Percentiles rank a stretch among this genome's conserved stretches.
phyloP scores from a whole-genome alignment of 2,888 invertebrate genomes.

The Athripsodes cinereus region DNA sequence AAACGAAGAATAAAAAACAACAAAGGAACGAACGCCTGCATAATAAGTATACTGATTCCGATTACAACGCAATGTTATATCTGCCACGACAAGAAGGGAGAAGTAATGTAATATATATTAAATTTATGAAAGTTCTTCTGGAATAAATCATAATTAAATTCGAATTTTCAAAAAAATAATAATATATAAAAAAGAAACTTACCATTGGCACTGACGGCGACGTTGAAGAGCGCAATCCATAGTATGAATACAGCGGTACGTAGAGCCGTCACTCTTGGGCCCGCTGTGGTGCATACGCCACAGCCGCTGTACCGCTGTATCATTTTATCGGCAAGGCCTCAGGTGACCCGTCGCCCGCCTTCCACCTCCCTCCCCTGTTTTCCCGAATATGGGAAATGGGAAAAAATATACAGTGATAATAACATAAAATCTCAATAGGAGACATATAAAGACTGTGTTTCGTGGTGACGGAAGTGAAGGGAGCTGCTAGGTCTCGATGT shows the following conservation, averaged over 20 bases:
- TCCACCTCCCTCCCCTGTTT: constrained; percentile 21
- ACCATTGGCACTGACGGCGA: constrained; percentile 23
- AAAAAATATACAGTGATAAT: constrained; percentile 27
- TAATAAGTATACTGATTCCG: too few species aligned
- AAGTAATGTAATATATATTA: background rate
- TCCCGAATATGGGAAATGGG: constrained; percentile 23
- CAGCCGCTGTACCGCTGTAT: constrained; percentile 28
- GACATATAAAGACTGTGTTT: constrained; percentile 17
- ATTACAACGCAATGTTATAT: background rate
- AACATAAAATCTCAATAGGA: constrained; percentile 23
- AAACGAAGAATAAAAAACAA: too few species aligned
- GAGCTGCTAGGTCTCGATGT: background rate
- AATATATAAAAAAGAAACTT: constrained; percentile 19
- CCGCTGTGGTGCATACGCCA: constrained; percentile 26
- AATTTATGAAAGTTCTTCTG: background rate
- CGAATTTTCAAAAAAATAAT: background rate
- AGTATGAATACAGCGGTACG: constrained; percentile 27
- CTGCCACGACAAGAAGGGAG: background rate
- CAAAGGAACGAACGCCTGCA: too few species aligned
- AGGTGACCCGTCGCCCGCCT: constrained; percentile 23
- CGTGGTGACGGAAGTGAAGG: constrained; percentile 2
- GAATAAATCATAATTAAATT: background rate
- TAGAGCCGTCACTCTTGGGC: constrained; percentile 18
- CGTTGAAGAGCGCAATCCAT: constrained; percentile 24
- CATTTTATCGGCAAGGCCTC: constrained; percentile 26